These are phyloP conservation scores for Coregonus clupeaformis DNA, from an alignment of 2,113 vertebrate species.

Conservation along the genomic window DNA sequence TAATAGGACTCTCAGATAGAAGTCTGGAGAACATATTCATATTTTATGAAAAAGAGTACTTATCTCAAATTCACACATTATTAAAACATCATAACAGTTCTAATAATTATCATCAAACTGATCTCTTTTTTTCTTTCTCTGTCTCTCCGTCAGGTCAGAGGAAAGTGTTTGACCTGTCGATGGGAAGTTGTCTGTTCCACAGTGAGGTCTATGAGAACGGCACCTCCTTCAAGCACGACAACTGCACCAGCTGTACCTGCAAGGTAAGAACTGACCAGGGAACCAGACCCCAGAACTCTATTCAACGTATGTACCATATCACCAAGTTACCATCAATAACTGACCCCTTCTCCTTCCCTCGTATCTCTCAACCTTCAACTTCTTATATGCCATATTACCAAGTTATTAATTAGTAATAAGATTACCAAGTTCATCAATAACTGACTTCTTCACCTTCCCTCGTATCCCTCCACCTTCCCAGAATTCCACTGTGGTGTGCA, in stretches of 20 bases:
- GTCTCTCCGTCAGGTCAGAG: slow-evolving; percentile 83
- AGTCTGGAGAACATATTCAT: neutral
- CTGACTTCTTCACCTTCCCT: no score
- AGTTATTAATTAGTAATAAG: no score
- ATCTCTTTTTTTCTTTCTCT: neutral
- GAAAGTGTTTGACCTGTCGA: slow-evolving; percentile 94
- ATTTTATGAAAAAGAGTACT: neutral
- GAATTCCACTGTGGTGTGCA: slow-evolving; percentile 94
- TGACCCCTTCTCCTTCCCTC: no score
- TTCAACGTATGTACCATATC: no score
- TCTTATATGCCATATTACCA: no score
- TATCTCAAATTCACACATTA: neutral
- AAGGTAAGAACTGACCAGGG: slow-evolving; percentile 65
- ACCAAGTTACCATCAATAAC: no score
- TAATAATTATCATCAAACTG: neutral
- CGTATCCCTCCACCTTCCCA: slow-evolving; percentile 55
- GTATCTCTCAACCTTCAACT: no score
- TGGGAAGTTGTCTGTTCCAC: slow-evolving; percentile 94
- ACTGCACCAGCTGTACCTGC: slow-evolving; percentile 91
- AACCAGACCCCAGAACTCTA: no score
- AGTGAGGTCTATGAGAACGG: slow-evolving; percentile 93
- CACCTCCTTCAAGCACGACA: slow-evolving; percentile 84
- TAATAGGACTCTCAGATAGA: neutral
- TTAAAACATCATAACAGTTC: no score
- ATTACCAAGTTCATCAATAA: no score